Evolutionary conservation across 2,888 invertebrate genomes (phyloP).

Genomic region (Coenonympha glycerion): DNA sequence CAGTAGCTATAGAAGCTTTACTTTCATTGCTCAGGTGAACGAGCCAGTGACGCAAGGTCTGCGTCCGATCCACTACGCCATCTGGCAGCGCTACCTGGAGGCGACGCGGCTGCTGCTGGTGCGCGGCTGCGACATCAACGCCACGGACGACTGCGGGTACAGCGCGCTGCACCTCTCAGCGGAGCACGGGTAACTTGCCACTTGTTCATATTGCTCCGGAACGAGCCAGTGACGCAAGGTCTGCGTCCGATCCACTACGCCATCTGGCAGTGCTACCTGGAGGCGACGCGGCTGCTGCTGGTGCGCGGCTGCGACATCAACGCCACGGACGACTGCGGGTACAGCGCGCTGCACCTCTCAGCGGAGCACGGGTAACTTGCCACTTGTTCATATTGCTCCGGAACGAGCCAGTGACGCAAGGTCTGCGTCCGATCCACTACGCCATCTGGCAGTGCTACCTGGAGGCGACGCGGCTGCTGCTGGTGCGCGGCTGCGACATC

Average conservation of each 20-base stretch:
- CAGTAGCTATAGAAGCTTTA: no score
- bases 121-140: slow-evolving; percentile 87
- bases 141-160: slow-evolving; percentile 92
- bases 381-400: no score
- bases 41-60: slow-evolving; percentile 90
- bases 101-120: slow-evolving; percentile 88
- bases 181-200: slow-evolving; percentile 88
- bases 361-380: no score
- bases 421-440: slow-evolving; percentile 92
- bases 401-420: slow-evolving; percentile 86
- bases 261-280: slow-evolving; percentile 88
- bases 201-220: no score
- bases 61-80: slow-evolving; percentile 92
- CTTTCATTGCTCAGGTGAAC: slow-evolving; percentile 46
- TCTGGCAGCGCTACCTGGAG: slow-evolving; percentile 93
- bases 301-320: slow-evolving; percentile 89
- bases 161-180: slow-evolving; percentile 93
- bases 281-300: slow-evolving; percentile 86
- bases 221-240: slow-evolving; percentile 87
- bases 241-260: slow-evolving; percentile 94
- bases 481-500: slow-evolving; percentile 88
- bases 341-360: slow-evolving; percentile 91
- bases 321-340: slow-evolving; percentile 91
- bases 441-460: slow-evolving; percentile 91
- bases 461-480: slow-evolving; percentile 86